Percentiles rank a stretch among this genome's conserved stretches.
Evolutionary conservation across 2,888 invertebrate genomes (phyloP).

Genomic region (Parasteatoda lunata): DNA sequence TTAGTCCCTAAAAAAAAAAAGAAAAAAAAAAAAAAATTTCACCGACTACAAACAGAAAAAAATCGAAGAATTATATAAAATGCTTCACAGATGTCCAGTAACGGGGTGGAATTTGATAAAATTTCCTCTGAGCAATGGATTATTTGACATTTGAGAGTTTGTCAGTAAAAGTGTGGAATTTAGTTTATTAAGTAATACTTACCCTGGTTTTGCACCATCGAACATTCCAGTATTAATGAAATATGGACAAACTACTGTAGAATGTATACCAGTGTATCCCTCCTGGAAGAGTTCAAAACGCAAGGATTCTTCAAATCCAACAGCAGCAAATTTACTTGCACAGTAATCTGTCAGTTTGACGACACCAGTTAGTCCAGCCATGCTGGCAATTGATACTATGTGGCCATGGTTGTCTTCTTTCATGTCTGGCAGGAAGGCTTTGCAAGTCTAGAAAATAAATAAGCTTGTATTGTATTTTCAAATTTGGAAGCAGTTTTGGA

Average conservation of each 20-base stretch:
- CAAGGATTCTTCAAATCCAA: conserved; percentile 94
- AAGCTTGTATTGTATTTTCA: neutral
- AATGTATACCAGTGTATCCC: conserved; percentile 81
- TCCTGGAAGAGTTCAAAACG: conserved; percentile 80
- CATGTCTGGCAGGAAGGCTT: conserved; percentile 94
- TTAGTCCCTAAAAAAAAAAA: too few relatives aligned
- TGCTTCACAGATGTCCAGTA: too few relatives aligned
- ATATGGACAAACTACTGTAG: conserved; percentile 94
- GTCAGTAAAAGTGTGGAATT: too few relatives aligned
- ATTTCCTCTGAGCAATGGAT: too few relatives aligned
- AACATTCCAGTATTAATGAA: conserved; percentile 99
- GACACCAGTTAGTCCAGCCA: conserved; percentile 89
- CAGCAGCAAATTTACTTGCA: conserved; percentile 93
- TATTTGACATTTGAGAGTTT: too few relatives aligned
- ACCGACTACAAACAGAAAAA: too few relatives aligned
- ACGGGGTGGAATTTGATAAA: too few relatives aligned
- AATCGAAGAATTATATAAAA: too few relatives aligned
- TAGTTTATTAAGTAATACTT: conserved; percentile 62
- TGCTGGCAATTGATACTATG: conserved; percentile 92
- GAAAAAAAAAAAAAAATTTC: too few relatives aligned
- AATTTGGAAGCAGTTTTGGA: too few relatives aligned
- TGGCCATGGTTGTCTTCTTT: conserved; percentile 90
- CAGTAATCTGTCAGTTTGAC: conserved; percentile 92
- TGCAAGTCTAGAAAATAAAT: conserved; percentile 84
- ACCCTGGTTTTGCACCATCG: conserved; percentile 88